A percentile compares a stretch with the other conserved stretches of the same genome.
phyloP scores from a whole-genome alignment of 2,113 vertebrate species.

The Vidua macroura region DNA sequence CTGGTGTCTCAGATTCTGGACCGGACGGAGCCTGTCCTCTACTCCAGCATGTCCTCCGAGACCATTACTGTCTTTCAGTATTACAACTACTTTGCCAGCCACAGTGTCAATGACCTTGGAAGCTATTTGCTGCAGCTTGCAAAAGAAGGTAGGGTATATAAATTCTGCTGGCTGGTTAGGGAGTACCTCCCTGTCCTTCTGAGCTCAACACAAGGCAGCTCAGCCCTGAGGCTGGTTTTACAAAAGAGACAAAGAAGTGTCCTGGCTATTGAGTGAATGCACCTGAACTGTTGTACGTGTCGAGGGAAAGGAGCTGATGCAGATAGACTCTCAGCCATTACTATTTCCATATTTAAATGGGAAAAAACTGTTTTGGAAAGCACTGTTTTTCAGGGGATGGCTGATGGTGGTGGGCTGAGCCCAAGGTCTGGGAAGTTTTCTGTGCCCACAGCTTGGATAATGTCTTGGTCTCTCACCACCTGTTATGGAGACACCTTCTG shows the following conservation, averaged over 20 bases:
- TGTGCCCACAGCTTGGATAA: neutral
- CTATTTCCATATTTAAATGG: neutral
- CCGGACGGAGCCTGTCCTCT: conserved; percentile 74
- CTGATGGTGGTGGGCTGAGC: neutral
- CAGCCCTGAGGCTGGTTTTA: neutral
- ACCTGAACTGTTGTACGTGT: neutral
- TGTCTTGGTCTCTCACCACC: neutral
- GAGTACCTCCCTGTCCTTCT: neutral
- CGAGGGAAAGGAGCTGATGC: neutral
- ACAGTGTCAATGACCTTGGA: conserved; percentile 82
- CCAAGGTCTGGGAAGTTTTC: neutral
- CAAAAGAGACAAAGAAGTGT: neutral
- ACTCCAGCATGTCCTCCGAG: conserved; percentile 80
- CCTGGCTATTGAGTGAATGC: neutral
- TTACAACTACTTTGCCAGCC: conserved; percentile 82
- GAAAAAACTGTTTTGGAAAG: neutral
- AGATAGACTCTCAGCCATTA: neutral
- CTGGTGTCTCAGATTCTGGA: conserved; percentile 91
- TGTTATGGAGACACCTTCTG: neutral
- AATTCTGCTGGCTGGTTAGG: neutral
- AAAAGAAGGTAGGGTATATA: conserved; percentile 80
- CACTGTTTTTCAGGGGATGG: neutral
- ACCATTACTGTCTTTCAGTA: conserved; percentile 93
- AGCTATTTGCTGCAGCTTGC: conserved; percentile 85
- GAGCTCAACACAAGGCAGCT: neutral